A percentile compares a stretch with the other conserved stretches of the same genome.
phyloP scores from a whole-genome alignment of 2,888 invertebrate species.

The Cataglyphis livida region DNA sequence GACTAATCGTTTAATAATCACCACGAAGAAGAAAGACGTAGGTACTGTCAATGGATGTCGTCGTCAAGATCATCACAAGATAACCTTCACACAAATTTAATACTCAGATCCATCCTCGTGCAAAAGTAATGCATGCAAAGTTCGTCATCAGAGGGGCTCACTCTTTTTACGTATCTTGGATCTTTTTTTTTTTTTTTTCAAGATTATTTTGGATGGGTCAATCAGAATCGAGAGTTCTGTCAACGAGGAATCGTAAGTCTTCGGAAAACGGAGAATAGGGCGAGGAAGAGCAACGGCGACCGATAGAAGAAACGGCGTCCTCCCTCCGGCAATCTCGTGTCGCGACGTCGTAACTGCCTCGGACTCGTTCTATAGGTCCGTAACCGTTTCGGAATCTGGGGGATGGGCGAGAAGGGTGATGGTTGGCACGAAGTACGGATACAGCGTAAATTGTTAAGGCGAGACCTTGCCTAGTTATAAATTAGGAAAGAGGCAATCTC shows the following conservation, averaged over 20 bases:
- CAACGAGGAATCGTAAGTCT: constrained; percentile 70
- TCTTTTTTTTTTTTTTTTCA: neutral
- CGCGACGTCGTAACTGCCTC: constrained; percentile 78
- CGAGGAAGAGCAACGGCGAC: constrained; percentile 1
- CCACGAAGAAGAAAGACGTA: too few species aligned
- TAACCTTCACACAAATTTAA: neutral
- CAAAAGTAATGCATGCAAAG: neutral
- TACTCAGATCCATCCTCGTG: neutral
- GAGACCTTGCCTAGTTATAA: constrained; percentile 84
- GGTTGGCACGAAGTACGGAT: constrained; percentile 70
- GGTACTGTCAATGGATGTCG: neutral
- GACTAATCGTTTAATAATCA: neutral
- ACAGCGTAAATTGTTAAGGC: constrained; percentile 85
- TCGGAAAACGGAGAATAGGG: constrained; percentile 39
- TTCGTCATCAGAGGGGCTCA: neutral
- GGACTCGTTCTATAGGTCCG: constrained; percentile 72
- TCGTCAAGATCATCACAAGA: neutral
- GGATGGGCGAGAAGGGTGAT: constrained; percentile 63
- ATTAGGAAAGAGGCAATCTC: constrained; percentile 85
- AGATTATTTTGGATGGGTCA: constrained; percentile 46
- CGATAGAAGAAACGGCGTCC: constrained; percentile 24
- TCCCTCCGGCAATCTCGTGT: constrained; percentile 77
- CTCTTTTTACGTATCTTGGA: neutral
- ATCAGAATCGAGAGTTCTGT: constrained; percentile 69
- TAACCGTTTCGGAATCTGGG: constrained; percentile 71